Percentiles rank a stretch among this genome's conserved stretches.
phyloP scores from a whole-genome alignment of 2,888 invertebrate genomes.

The Bursaphelenchus okinawaensis region DNA sequence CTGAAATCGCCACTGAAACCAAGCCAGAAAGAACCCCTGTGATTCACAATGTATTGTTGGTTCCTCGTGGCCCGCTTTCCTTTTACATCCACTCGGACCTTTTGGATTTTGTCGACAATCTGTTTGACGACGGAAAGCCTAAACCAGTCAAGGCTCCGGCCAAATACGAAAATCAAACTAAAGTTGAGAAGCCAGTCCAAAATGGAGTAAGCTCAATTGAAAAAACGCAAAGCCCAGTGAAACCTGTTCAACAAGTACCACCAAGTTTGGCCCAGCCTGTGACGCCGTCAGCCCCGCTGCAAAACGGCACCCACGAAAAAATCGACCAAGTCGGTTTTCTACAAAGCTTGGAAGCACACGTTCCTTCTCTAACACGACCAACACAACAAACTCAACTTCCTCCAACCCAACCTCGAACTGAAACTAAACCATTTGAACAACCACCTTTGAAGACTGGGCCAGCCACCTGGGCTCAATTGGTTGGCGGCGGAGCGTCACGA shows the following conservation, averaged over 20 bases:
- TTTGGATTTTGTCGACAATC: constrained; percentile 5
- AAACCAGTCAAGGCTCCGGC: background rate
- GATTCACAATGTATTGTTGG: constrained; percentile 10
- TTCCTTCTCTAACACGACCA: no score
- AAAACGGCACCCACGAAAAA: background rate
- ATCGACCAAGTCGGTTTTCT: no score
- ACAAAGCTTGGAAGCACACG: background rate
- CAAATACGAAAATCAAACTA: background rate
- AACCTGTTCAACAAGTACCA: background rate
- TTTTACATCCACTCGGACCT: constrained; percentile 11
- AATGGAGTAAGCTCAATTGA: background rate
- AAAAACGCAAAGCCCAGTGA: background rate
- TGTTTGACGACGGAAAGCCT: background rate
- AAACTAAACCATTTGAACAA: background rate
- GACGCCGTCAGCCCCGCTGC: background rate
- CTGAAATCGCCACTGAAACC: background rate
- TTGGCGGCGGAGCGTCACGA: background rate
- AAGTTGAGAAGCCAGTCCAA: background rate
- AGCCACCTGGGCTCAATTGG: constrained; percentile 10
- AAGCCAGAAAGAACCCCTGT: background rate
- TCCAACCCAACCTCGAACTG: background rate
- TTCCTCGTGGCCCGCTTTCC: constrained; percentile 8
- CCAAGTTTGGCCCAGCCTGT: background rate
- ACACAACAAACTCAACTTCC: no score
- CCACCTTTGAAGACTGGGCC: background rate